Conservation (phyloP, 1,140 invertebrate species). For the Pseudomyrmex dendroicus region DNA sequence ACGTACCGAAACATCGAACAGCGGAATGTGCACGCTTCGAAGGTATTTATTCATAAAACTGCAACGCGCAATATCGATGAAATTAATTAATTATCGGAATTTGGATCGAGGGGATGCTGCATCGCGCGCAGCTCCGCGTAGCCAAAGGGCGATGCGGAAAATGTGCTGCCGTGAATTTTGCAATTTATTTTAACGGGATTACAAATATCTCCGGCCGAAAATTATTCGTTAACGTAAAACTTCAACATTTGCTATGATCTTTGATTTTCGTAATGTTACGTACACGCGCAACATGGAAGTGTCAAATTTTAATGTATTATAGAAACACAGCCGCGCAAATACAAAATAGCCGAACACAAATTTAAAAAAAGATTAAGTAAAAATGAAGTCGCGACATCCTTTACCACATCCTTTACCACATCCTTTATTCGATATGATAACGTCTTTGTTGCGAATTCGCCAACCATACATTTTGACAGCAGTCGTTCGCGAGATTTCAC, state of each 20-base stretch:
- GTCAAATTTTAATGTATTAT: too few species aligned
- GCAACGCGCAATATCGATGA: conserved; percentile 47
- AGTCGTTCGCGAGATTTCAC: not conserved
- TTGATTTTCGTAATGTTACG: not conserved
- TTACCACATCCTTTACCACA: conserved; percentile 60
- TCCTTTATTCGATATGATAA: conserved; percentile 41
- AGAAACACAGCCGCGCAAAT: too few species aligned
- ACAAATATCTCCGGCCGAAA: conserved; percentile 38
- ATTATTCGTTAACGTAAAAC: conserved; percentile 39
- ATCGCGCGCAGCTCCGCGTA: conserved; percentile 9
- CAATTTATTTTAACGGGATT: conserved; percentile 56
- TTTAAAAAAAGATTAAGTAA: too few species aligned
- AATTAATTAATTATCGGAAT: conserved; percentile 62
- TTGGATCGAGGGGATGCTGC: conserved; percentile 42
- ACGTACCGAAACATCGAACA: conserved; percentile 24
- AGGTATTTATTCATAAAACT: conserved; percentile 61
- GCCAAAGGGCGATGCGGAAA: conserved; percentile 49
- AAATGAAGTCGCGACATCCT: conserved; percentile 31
- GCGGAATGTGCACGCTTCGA: conserved; percentile 50
- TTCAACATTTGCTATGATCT: conserved; percentile 15
- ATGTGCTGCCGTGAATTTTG: conserved; percentile 45
- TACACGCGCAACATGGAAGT: not conserved
- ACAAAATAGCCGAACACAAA: too few species aligned
- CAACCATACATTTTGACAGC: not conserved
- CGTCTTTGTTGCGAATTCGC: not conserved